These are phyloP conservation scores for Megaceryle maxima DNA, from an alignment of 2,113 vertebrate genomes.

Conservation along the genomic window DNA sequence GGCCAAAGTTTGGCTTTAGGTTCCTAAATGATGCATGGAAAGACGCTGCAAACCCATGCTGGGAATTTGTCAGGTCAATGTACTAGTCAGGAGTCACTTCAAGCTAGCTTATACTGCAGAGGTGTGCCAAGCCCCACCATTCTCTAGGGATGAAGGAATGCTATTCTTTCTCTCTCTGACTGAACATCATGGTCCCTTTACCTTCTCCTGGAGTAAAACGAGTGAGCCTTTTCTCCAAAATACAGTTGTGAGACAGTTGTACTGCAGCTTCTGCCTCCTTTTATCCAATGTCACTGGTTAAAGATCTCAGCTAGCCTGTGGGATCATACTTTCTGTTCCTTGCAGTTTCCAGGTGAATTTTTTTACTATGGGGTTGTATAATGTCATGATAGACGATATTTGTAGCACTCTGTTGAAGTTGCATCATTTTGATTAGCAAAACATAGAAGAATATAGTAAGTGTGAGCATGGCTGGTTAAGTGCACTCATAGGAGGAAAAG, in stretches of 20 bases:
- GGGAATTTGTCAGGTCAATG: not conserved
- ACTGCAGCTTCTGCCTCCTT: not conserved
- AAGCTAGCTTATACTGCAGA: not conserved
- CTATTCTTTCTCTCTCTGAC: not conserved
- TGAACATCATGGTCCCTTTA: not conserved
- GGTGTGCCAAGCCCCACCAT: not conserved
- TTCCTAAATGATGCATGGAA: not conserved
- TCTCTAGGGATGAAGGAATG: not conserved
- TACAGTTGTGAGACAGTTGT: not conserved
- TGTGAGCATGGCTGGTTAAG: not conserved
- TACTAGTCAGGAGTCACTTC: not conserved
- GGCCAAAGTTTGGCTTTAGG: not conserved
- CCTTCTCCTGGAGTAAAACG: not conserved
- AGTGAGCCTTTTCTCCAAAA: not conserved
- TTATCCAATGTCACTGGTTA: not conserved
- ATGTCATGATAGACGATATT: not conserved
- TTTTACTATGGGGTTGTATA: rapidly evolving
- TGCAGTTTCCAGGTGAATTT: not conserved
- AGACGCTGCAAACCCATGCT: rapidly evolving
- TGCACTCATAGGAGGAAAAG: not conserved
- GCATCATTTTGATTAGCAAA: not conserved
- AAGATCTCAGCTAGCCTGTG: rapidly evolving
- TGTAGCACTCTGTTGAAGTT: not conserved
- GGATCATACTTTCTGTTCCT: not conserved
- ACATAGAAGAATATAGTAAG: not conserved